These are phyloP conservation scores for Bettongia penicillata DNA, from an alignment of 2,113 vertebrate genomes.

Conservation along the genomic window DNA sequence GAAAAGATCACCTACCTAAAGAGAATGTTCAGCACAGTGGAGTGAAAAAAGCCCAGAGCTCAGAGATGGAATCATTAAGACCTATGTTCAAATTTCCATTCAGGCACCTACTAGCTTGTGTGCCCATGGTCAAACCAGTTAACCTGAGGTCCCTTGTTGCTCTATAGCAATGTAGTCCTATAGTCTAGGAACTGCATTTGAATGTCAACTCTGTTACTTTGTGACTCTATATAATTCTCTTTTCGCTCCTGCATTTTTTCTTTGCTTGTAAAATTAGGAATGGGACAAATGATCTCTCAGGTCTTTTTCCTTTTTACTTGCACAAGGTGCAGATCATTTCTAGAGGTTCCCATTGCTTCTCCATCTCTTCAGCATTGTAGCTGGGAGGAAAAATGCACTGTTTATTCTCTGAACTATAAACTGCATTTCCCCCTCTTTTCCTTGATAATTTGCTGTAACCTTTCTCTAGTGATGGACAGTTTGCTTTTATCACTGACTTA, in stretches of 20 bases:
- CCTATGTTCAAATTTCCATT: background rate
- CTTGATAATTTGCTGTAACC: slow-evolving; percentile 35
- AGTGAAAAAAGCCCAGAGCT: background rate
- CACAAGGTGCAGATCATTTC: background rate
- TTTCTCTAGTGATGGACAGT: slow-evolving; percentile 1
- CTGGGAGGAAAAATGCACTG: background rate
- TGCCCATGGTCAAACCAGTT: background rate
- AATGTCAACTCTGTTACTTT: background rate
- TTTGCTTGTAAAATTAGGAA: background rate
- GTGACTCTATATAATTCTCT: background rate
- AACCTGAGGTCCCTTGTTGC: background rate
- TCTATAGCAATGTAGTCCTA: background rate
- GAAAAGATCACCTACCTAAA: background rate
- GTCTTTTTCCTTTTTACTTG: background rate
- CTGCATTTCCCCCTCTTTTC: slow-evolving; percentile 6
- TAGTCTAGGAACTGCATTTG: background rate
- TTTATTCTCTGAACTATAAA: slow-evolving; percentile 23
- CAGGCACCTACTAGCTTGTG: background rate
- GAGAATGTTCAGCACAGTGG: background rate
- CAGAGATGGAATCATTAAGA: background rate
- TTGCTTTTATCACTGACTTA: slow-evolving; percentile 20
- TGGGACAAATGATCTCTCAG: background rate
- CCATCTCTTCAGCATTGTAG: background rate
- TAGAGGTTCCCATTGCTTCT: background rate
- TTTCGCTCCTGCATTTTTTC: background rate